Conservation (phyloP, 2,113 vertebrate genomes). For the Mugil cephalus region DNA sequence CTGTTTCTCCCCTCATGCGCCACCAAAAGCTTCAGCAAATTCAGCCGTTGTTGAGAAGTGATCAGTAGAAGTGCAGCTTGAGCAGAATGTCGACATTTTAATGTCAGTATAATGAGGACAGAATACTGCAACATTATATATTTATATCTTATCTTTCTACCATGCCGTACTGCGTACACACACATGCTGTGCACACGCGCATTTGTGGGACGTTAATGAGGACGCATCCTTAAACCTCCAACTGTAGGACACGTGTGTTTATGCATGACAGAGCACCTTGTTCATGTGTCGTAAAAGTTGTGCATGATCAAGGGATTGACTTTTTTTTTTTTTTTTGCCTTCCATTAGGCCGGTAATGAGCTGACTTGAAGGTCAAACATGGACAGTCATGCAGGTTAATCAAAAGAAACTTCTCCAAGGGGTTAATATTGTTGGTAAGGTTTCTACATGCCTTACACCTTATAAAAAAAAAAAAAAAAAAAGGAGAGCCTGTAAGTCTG, state of each 20-base stretch:
- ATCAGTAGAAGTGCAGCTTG: too few species aligned
- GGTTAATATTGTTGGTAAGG: constrained; percentile 24
- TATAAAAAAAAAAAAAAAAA: constrained; percentile 1
- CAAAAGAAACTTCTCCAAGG: constrained; percentile 42
- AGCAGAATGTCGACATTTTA: too few species aligned
- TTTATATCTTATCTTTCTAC: not conserved
- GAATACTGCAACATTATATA: too few species aligned
- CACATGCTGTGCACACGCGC: not conserved
- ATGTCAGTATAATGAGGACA: too few species aligned
- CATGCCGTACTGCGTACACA: too few species aligned
- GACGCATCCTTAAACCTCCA: constrained; percentile 26
- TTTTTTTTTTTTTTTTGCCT: constrained; percentile 48
- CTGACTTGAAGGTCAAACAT: constrained; percentile 68
- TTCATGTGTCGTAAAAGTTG: constrained; percentile 35
- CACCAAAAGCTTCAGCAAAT: too few species aligned
- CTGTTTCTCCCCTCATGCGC: too few species aligned
- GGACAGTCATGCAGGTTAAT: constrained; percentile 51
- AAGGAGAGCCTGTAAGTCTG: not conserved
- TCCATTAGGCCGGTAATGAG: constrained; percentile 70
- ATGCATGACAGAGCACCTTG: constrained; percentile 8
- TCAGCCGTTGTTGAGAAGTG: too few species aligned
- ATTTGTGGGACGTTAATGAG: constrained; percentile 48
- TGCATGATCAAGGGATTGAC: constrained; percentile 41
- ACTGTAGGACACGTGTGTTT: constrained; percentile 18
- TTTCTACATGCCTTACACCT: not conserved